Evolutionary conservation across 2,888 invertebrate species (phyloP).

Genomic region (Tetanocera ferruginea): DNA sequence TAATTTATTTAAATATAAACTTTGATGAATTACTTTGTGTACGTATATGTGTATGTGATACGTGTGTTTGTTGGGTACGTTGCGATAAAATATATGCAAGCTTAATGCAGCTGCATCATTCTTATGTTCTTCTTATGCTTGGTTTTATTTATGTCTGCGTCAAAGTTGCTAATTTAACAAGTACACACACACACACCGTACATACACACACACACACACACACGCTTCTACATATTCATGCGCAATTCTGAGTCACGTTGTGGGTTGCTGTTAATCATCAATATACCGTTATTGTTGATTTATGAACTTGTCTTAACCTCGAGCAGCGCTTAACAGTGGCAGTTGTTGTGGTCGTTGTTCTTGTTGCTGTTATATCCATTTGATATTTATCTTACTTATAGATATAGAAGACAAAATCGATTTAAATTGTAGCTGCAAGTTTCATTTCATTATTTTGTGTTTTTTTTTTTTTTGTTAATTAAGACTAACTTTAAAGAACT

Average conservation of each 20-base stretch:
- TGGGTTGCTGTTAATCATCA: constrained; percentile 9
- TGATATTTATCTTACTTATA: neutral
- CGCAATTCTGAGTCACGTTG: neutral
- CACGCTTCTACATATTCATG: neutral
- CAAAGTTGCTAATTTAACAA: too few relatives aligned
- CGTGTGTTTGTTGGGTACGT: too few relatives aligned
- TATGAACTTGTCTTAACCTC: constrained; percentile 26
- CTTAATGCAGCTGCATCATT: neutral
- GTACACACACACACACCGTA: neutral
- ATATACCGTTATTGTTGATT: constrained; percentile 15
- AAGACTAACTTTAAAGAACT: too few relatives aligned
- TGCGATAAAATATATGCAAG: neutral
- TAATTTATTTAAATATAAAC: too few relatives aligned
- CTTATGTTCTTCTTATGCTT: constrained; percentile 9
- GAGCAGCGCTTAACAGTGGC: neutral
- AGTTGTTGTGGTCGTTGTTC: neutral
- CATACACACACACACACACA: constrained; percentile 28
- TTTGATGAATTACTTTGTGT: too few relatives aligned
- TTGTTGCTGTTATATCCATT: neutral
- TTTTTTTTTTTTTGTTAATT: neutral
- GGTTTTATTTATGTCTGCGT: too few relatives aligned
- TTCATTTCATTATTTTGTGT: neutral
- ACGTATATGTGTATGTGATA: too few relatives aligned
- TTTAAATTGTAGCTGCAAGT: constrained; percentile 2
- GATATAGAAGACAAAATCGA: neutral